Conservation (phyloP, 2,888 invertebrate genomes). For the Nowickia ferox region DNA sequence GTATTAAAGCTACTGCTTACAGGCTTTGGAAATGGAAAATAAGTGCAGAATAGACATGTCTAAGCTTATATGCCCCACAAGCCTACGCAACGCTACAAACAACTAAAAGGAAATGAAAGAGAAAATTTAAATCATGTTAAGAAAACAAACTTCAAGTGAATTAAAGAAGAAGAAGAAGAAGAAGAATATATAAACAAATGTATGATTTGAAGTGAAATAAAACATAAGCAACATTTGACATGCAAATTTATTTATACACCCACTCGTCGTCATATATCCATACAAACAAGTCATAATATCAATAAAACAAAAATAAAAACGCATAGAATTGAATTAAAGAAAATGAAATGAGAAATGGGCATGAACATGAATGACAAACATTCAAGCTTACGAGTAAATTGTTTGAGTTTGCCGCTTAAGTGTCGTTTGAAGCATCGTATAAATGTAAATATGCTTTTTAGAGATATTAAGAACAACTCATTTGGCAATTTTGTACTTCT, state of each 20-base stretch:
- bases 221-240: constrained; percentile 48
- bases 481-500: too few relatives aligned
- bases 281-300: constrained; percentile 44
- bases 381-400: background rate
- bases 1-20: too few relatives aligned
- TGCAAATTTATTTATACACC: constrained; percentile 65
- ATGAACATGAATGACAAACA: background rate
- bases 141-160: constrained; percentile 1
- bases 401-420: background rate
- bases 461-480: too few relatives aligned
- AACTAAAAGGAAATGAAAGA: background rate
- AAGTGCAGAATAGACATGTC: background rate
- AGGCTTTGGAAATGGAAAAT: background rate
- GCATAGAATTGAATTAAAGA: background rate
- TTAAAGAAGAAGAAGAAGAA: background rate
- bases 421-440: too few relatives aligned
- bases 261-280: background rate
- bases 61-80: background rate
- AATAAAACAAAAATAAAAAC: constrained; percentile 11
- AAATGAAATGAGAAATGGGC: constrained; percentile 1
- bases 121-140: background rate
- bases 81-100: background rate
- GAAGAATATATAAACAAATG: background rate
- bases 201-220: constrained; percentile 19
- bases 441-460: too few relatives aligned